Conservation (phyloP, 2,888 invertebrate genomes). For the Mythimna lalbum region DNA sequence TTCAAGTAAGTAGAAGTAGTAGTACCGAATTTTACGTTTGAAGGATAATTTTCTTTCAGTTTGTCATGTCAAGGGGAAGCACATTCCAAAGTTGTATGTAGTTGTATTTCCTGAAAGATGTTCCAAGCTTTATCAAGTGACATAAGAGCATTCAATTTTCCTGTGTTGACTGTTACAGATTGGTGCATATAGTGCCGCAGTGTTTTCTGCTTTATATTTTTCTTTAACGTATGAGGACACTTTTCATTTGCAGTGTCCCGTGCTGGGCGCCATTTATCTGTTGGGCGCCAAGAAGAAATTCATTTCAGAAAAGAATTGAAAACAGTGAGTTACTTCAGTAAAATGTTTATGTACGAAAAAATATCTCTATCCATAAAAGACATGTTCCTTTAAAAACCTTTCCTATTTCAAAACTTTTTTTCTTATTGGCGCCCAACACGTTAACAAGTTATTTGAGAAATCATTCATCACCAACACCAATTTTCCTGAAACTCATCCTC, state of each 20-base stretch:
- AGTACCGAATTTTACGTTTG: too few relatives aligned
- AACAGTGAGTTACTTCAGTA: background rate
- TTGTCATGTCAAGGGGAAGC: too few relatives aligned
- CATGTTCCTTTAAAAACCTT: too few relatives aligned
- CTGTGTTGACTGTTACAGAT: slow-evolving; percentile 33
- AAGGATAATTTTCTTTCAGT: too few relatives aligned
- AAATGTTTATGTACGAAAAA: background rate
- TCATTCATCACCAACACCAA: too few relatives aligned
- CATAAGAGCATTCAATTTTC: slow-evolving; percentile 18
- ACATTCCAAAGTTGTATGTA: too few relatives aligned
- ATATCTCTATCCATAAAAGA: too few relatives aligned
- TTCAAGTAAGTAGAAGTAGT: too few relatives aligned
- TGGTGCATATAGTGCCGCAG: slow-evolving; percentile 23
- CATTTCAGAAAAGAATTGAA: background rate
- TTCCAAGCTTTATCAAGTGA: slow-evolving; percentile 1
- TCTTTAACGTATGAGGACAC: slow-evolving; percentile 26
- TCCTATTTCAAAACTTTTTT: too few relatives aligned
- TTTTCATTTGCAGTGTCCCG: slow-evolving; percentile 25
- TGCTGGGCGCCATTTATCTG: slow-evolving; percentile 34
- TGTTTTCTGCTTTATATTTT: slow-evolving; percentile 28
- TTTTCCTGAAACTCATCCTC: too few relatives aligned
- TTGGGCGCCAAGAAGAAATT: slow-evolving; percentile 22
- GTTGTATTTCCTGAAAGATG: background rate
- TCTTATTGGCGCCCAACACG: background rate
- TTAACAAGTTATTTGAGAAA: background rate